Evolutionary conservation across 2,888 invertebrate species (phyloP), one percentile per base, ranked within the genome.

Genomic region (Sisyra terminalis): DNA sequence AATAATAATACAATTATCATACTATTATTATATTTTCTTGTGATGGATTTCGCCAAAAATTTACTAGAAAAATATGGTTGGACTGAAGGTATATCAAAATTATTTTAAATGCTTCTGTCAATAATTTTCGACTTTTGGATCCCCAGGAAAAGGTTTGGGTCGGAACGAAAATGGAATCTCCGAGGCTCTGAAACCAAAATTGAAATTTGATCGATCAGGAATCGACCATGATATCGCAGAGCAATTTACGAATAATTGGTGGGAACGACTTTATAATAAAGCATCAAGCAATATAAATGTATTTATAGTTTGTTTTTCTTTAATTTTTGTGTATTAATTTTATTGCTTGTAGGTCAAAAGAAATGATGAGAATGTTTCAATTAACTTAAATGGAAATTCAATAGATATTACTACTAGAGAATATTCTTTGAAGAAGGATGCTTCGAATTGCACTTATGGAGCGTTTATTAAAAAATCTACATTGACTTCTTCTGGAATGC

Each of bases 101-200:
- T 14, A 32, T 11, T 44, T 39, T 30, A 7, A 13, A 9, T 9
- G 2, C 13, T 13, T 45, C 40, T 35, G 24, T 8, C 18, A 14
- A 11, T 14, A 16, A 15, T 3, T 16, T n/a, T 11, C 9, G 11
- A 9, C 11, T 11, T 2, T 11, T 35, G n/a, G n/a, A n/a, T n/a
- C n/a, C n/a, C n/a, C n/a, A n/a, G 88, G 86, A 2, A 76, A 80
- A 65, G 92, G 92, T 0, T 68, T 92, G 2, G 92, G 92, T 7
- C 84, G 79, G 55, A 63, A 79, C 49, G 83, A 80, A 56, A 69
- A 73, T 58, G 92, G 92, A 5, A 87, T 88, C 44, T 65, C 71
- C 1, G 68, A 77, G 47, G 75, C 90, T 0, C 53, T 92, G 1
- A 86, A 80, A 57, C 81, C 87, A 0, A 80, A 75, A 55, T 55